phyloP scores from a whole-genome alignment of 2,888 invertebrate genomes.

The Chloromyia formosa region DNA sequence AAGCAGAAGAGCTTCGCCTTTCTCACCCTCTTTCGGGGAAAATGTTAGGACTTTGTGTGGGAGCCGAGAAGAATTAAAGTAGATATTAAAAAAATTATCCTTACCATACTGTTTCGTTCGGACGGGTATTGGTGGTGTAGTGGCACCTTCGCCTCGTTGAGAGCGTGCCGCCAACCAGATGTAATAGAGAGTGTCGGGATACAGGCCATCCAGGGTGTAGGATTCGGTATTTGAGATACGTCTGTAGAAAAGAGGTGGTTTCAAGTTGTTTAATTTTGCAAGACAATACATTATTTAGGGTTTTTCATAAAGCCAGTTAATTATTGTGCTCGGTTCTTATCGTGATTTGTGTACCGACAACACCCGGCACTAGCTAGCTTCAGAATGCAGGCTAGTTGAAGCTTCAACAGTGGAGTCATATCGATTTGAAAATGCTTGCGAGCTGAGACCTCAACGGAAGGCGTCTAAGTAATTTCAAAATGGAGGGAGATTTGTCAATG shows the following conservation, averaged over 20 bases:
- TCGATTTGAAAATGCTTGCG: too few relatives aligned
- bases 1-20: not conserved
- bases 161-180: slow-evolving; percentile 96
- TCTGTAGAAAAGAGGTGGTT: slow-evolving; percentile 59
- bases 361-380: too few relatives aligned
- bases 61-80: slow-evolving; percentile 17
- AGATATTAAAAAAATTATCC: slow-evolving; percentile 61
- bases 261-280: too few relatives aligned
- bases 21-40: not conserved
- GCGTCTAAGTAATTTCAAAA: too few relatives aligned
- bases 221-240: slow-evolving; percentile 84
- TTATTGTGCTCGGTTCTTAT: not conserved
- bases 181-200: slow-evolving; percentile 96
- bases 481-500: too few relatives aligned
- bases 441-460: too few relatives aligned
- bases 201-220: slow-evolving; percentile 88
- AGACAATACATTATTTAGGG: too few relatives aligned
- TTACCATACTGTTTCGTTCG: slow-evolving; percentile 98
- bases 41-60: not conserved
- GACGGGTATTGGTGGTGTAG: slow-evolving; percentile 92
- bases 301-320: not conserved
- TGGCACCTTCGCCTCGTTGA: slow-evolving; percentile 92
- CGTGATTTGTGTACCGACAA: too few relatives aligned
- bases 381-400: too few relatives aligned
- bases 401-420: too few relatives aligned